Evolutionary conservation across 2,113 vertebrate species (phyloP), one percentile per base, ranked within the genome.

Genomic region (Tautogolabrus adspersus): DNA sequence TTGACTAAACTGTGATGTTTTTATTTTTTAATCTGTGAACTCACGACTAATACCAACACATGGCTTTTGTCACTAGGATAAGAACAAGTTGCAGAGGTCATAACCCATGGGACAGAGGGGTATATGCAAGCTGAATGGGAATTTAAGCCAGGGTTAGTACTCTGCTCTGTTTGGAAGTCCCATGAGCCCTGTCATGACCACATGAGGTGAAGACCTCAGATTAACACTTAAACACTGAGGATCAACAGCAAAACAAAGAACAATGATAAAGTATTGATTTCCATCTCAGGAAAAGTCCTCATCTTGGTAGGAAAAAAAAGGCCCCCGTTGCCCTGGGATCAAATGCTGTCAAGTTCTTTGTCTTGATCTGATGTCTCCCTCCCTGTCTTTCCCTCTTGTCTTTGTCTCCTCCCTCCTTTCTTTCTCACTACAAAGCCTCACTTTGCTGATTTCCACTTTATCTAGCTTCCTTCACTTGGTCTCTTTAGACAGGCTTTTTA

Each of bases 201-300:
- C 75, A 63, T 56, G 18, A 21, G 87, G 67, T 38, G 44, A 76
- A 82, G 75, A 84, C 83, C 83, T 63, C 71, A 58, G 79, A 89
- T 91, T 89, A 87, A 80, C 81, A 67, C 75, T 80, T 82, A 76
- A 84, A 81, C 83, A 69, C 66, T 1, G 38, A 59, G 80, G 84
- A 91, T 85, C 83, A 86, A 68, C 79, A 67, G 58, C 82, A 85
- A 81, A 81, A 89, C 59, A 51, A 86, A 63, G 64, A 65, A 70
- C 70, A 80, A 85, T 81, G 73, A 78, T 75, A 63, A 61, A 77
- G 67, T 83, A 91, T 91, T 76, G 89, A 93, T 89, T 72, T 44
- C 47, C 22, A 21, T 86, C 78, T 82, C 30, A 37, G 46, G 38
- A 66, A 67, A 86, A 62, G 12, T 55, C 55, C 38, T 44, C 9